Evolutionary conservation across 2,888 invertebrate genomes (phyloP).

Genomic region (Drosophila subquinaria): DNA sequence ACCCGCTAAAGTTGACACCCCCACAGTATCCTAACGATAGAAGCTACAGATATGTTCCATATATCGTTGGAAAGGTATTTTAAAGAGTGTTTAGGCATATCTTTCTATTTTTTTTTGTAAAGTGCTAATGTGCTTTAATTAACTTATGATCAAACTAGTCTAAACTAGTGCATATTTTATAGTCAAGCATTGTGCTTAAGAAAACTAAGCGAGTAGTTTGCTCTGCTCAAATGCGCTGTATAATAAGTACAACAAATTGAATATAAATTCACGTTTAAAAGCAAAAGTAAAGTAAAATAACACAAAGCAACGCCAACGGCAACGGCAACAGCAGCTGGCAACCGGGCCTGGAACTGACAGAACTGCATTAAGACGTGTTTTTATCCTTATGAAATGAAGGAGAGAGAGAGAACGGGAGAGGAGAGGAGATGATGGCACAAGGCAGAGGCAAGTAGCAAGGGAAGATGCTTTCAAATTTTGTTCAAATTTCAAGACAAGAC

Average conservation of each 20-base stretch:
- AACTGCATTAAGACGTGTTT: constrained; percentile 29
- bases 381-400: not conserved
- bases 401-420: too few species aligned
- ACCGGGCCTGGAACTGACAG: constrained; percentile 16
- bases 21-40: too few species aligned
- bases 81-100: too few species aligned
- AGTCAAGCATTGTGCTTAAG: not conserved
- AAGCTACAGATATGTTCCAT: too few species aligned
- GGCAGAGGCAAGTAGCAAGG: not conserved
- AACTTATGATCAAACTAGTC: not conserved
- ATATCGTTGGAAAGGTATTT: too few species aligned
- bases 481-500: constrained; percentile 64
- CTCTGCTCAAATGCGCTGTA: not conserved
- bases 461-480: constrained; percentile 52
- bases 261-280: constrained; percentile 68
- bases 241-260: constrained; percentile 66
- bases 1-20: too few species aligned
- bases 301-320: constrained; percentile 25
- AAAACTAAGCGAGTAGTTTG: not conserved
- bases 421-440: not conserved
- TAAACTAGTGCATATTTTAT: not conserved
- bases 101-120: too few species aligned
- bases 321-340: constrained; percentile 11
- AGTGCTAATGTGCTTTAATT: too few species aligned
- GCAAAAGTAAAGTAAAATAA: constrained; percentile 53